A percentile compares a stretch with the other conserved stretches of the same genome.
Evolutionary conservation across 2,888 invertebrate species (phyloP).

Genomic region (Ischnus inquisitorius): DNA sequence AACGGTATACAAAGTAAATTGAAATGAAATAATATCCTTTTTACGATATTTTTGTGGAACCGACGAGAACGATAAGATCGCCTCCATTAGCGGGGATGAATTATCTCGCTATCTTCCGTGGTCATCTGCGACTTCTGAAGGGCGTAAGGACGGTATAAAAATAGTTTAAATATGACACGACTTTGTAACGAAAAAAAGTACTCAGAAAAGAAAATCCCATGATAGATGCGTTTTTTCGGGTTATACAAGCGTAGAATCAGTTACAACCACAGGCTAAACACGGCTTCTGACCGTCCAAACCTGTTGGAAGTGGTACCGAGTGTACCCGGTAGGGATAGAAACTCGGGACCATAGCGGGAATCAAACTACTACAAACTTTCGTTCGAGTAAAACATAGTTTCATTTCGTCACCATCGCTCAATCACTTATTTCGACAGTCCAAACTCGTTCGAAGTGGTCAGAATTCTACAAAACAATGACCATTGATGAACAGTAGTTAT

Average conservation of each 20-base stretch:
- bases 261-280: background rate
- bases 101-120: background rate
- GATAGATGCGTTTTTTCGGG: background rate
- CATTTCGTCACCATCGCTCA: too few relatives aligned
- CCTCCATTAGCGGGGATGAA: slow-evolving; percentile 9
- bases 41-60: background rate
- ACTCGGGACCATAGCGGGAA: background rate
- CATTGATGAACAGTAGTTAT: too few relatives aligned
- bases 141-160: background rate
- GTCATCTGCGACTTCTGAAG: background rate
- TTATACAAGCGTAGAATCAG: background rate
- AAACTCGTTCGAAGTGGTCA: too few relatives aligned
- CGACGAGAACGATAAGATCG: background rate
- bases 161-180: background rate
- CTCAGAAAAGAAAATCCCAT: background rate
- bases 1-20: background rate
- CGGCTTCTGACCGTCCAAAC: background rate
- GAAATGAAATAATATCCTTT: background rate
- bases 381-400: background rate
- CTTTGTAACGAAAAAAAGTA: background rate
- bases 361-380: background rate
- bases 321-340: background rate
- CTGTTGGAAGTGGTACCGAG: background rate
- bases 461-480: too few relatives aligned
- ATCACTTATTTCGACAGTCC: too few relatives aligned